Evolutionary conservation across 1,140 invertebrate species (phyloP).

Genomic region (Bombus consobrinus): DNA sequence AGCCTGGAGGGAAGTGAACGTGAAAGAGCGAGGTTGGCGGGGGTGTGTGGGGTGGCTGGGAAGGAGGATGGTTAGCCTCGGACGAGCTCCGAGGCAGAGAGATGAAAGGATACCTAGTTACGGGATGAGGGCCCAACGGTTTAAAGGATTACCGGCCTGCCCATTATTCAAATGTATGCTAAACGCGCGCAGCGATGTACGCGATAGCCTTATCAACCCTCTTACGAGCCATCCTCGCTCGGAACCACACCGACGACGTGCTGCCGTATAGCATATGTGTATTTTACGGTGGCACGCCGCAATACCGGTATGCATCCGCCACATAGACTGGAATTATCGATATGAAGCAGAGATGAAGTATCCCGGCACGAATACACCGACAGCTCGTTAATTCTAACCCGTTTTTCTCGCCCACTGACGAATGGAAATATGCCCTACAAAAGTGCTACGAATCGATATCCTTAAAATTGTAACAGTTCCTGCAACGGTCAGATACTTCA

Average conservation of each 20-base stretch:
- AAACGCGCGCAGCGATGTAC: conserved; percentile 80
- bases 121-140: conserved; percentile 80
- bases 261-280: conserved; percentile 44
- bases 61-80: conserved; percentile 61
- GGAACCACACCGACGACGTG: conserved; percentile 21
- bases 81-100: conserved; percentile 73
- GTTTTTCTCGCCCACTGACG: conserved; percentile 3
- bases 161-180: conserved; percentile 84
- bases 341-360: conserved; percentile 23
- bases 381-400: conserved; percentile 18
- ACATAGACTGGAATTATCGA: conserved; percentile 20
- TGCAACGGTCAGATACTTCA: background rate
- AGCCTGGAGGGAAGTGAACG: conserved; percentile 47
- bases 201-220: conserved; percentile 82
- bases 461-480: background rate
- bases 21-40: background rate
- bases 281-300: conserved; percentile 63
- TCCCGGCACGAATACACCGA: background rate
- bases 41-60: conserved; percentile 12
- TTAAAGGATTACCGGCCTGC: conserved; percentile 82
- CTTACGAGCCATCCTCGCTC: conserved; percentile 67
- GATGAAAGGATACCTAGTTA: conserved; percentile 84
- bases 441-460: conserved; percentile 13
- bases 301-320: conserved; percentile 32
- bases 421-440: conserved; percentile 8